A percentile compares a stretch with the other conserved stretches of the same genome.
Evolutionary conservation across 2,888 invertebrate species (phyloP).

Genomic region (Yponomeuta cagnagella): DNA sequence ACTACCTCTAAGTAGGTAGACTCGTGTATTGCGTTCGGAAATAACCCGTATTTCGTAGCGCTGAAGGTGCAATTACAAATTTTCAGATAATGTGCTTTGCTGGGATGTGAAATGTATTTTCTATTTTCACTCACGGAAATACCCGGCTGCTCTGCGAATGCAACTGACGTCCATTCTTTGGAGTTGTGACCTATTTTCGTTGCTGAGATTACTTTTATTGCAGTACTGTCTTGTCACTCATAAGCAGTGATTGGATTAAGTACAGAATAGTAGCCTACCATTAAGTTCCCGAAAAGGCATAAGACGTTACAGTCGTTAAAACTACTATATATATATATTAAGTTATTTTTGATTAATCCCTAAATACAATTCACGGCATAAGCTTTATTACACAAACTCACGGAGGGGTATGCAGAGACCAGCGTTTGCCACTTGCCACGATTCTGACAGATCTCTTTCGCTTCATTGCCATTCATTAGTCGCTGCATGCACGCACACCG

Average conservation of each 20-base stretch:
- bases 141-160: neutral
- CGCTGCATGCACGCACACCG: no score
- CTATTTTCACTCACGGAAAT: slow-evolving; percentile 4
- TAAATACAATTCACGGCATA: no score
- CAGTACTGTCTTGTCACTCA: neutral
- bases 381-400: no score
- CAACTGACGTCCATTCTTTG: slow-evolving; percentile 4
- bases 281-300: no score
- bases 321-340: no score
- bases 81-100: neutral
- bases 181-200: neutral
- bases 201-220: neutral
- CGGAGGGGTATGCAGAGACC: no score
- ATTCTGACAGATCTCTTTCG: no score
- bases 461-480: no score
- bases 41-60: neutral
- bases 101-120: slow-evolving; percentile 3
- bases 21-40: neutral
- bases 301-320: no score
- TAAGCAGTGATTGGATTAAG: neutral
- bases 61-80: neutral
- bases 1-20: neutral
- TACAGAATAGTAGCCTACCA: no score
- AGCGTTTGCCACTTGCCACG: no score
- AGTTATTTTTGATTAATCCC: no score